These are phyloP conservation scores for Barnardius zonarius DNA, from an alignment of 2,113 vertebrate genomes.

Conservation along the genomic window DNA sequence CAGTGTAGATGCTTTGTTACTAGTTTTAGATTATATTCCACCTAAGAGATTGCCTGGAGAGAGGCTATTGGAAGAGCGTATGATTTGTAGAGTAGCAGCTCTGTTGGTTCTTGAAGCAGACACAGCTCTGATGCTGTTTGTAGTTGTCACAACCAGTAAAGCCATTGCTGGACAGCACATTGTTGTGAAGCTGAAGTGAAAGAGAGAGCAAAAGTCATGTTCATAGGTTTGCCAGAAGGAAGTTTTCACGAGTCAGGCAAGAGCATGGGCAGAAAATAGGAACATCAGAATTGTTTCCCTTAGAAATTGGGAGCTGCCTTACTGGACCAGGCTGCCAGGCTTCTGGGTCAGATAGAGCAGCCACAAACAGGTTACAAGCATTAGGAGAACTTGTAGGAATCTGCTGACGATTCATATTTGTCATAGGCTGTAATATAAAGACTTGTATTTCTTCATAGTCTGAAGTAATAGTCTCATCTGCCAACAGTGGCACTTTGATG, in stretches of 20 bases:
- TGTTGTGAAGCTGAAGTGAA: background rate
- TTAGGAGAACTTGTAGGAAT: background rate
- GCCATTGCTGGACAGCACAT: fast-evolving
- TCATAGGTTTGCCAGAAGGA: background rate
- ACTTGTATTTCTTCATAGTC: background rate
- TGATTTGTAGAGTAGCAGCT: background rate
- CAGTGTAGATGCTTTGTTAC: background rate
- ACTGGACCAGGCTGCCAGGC: background rate
- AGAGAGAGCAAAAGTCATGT: background rate
- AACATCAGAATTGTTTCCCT: background rate
- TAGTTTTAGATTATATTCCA: background rate
- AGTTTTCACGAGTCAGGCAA: fast-evolving
- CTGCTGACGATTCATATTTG: background rate
- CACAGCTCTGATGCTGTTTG: background rate
- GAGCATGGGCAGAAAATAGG: background rate
- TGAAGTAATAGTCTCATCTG: background rate
- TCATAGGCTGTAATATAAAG: too few species aligned
- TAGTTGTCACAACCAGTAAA: fast-evolving
- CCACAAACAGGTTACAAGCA: background rate
- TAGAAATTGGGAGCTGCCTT: background rate
- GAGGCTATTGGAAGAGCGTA: too few species aligned
- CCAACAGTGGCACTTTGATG: fast-evolving
- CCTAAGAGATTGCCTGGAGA: background rate
- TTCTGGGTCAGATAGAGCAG: background rate
- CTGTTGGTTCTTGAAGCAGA: fast-evolving